phyloP scores from a whole-genome alignment of 2,888 invertebrate genomes.

The Diplolepis rosae region DNA sequence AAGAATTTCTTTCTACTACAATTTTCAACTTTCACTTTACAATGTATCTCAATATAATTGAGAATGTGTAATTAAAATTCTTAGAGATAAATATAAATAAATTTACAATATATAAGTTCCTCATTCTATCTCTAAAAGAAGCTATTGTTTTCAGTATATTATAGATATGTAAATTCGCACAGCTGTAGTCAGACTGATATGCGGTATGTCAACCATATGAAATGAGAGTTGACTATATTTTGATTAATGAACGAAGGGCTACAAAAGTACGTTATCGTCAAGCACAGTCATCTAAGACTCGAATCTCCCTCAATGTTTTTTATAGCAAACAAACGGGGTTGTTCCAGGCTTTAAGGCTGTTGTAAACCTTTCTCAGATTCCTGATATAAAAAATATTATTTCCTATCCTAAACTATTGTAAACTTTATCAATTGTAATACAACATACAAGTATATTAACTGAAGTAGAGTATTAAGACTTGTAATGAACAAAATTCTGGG shows the following conservation, averaged over 20 bases:
- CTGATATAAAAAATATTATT: background rate
- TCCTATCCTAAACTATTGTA: background rate
- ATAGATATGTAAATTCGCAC: background rate
- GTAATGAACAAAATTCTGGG: background rate
- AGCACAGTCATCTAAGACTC: background rate
- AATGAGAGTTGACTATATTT: background rate
- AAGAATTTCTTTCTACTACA: too few relatives aligned
- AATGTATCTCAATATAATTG: too few relatives aligned
- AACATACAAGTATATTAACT: background rate
- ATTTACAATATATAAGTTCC: background rate
- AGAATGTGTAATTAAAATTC: too few relatives aligned
- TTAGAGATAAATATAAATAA: background rate
- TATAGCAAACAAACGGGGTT: conserved; percentile 51
- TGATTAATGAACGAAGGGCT: conserved; percentile 7
- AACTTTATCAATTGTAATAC: background rate
- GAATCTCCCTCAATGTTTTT: background rate
- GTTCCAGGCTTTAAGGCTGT: conserved; percentile 11
- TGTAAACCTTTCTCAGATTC: background rate
- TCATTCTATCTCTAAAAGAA: background rate
- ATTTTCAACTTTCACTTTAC: too few relatives aligned
- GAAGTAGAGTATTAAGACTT: background rate
- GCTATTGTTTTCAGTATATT: background rate
- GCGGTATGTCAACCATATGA: background rate
- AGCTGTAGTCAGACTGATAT: background rate
- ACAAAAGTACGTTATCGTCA: background rate